Conservation (phyloP, 2,797 vertebrate species). For the Malurus splendens region DNA sequence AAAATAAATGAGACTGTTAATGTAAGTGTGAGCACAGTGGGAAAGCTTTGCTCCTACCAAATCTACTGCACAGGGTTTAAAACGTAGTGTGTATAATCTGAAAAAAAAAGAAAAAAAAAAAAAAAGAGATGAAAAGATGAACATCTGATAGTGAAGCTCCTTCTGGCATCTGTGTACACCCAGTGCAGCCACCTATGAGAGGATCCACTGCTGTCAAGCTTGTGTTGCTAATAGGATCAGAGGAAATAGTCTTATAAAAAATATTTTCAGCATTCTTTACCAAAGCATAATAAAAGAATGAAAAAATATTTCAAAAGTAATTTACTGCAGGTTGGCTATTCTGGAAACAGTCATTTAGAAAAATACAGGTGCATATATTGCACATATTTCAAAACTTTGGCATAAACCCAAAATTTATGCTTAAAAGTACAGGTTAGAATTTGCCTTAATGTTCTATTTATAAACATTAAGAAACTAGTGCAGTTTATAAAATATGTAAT, state of each 20-base stretch:
- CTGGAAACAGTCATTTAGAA: background rate
- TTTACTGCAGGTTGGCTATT: background rate
- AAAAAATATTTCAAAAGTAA: background rate
- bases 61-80: background rate
- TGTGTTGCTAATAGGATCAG: background rate
- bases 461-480: background rate
- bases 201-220: background rate
- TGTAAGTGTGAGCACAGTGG: background rate
- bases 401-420: background rate
- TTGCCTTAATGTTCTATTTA: background rate
- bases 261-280: background rate
- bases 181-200: background rate
- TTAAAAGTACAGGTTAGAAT: background rate
- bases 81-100: background rate
- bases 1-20: background rate
- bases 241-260: background rate
- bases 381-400: background rate
- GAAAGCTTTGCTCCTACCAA: background rate
- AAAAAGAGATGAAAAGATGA: accelerated
- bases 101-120: background rate
- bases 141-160: background rate
- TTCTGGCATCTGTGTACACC: background rate
- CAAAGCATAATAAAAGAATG: background rate
- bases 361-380: background rate
- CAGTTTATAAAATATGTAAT: background rate